Conservation (phyloP, 64 coral and sea anemone genomes). For the Hydrozoanthus tunicans region DNA sequence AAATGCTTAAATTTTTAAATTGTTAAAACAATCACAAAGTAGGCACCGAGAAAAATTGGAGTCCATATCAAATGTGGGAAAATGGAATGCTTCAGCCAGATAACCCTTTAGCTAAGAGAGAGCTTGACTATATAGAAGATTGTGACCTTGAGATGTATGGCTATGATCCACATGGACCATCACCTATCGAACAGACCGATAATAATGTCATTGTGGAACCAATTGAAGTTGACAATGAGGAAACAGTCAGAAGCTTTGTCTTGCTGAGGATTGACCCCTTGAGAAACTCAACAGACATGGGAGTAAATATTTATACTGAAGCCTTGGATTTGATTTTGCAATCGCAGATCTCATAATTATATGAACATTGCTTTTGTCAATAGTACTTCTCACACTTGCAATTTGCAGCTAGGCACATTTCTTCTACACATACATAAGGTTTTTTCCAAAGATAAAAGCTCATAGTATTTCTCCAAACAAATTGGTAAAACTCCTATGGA, state of each 20-base stretch:
- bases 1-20: too few species aligned
- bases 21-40: conserved; percentile 15
- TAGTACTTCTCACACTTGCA: too few species aligned
- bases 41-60: conserved; percentile 32
- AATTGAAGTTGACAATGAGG: not conserved
- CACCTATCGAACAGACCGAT: not conserved
- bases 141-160: conserved; percentile 28
- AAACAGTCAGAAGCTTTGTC: conserved; percentile 41
- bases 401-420: too few species aligned
- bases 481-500: too few species aligned
- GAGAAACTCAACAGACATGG: conserved; percentile 50
- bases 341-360: too few species aligned
- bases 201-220: conserved; percentile 49
- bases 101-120: conserved; percentile 32
- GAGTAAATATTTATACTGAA: conserved; percentile 51
- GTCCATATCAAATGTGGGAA: conserved; percentile 53
- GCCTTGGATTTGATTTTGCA: conserved; percentile 28
- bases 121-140: not conserved
- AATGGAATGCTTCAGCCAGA: conserved; percentile 53
- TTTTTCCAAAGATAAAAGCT: too few species aligned
- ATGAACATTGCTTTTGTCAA: too few species aligned
- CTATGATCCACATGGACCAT: conserved; percentile 56
- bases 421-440: too few species aligned
- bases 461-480: too few species aligned
- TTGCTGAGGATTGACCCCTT: conserved; percentile 37